These are phyloP conservation scores for Lamprologus callipterus DNA, from an alignment of 2,113 vertebrate genomes.

Conservation along the genomic window DNA sequence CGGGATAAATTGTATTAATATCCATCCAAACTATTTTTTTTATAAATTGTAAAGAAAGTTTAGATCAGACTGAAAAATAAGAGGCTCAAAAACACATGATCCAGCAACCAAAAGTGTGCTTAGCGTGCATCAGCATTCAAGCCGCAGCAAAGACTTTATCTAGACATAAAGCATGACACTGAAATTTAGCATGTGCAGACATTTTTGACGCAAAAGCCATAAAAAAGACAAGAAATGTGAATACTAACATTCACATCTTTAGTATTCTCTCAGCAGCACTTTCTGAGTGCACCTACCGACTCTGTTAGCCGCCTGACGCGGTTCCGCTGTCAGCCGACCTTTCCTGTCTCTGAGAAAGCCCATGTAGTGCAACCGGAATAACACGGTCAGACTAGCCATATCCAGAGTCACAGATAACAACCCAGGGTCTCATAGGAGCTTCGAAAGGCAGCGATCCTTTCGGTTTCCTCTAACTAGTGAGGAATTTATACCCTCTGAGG, in stretches of 20 bases:
- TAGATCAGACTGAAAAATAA: not conserved
- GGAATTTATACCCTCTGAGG: not conserved
- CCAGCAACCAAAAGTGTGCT: not conserved
- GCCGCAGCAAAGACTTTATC: not conserved
- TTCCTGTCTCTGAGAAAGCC: conserved; percentile 48
- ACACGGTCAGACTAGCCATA: conserved; percentile 43
- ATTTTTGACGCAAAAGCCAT: not conserved
- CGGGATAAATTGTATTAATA: not conserved
- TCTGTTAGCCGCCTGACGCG: not conserved
- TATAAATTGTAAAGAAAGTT: not conserved
- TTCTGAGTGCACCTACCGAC: conserved; percentile 27
- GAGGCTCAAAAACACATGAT: not conserved
- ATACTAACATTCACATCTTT: not conserved
- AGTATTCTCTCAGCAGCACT: not conserved
- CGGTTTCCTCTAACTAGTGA: not conserved
- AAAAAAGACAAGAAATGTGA: not conserved
- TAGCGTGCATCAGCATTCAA: not conserved
- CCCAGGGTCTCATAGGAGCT: not conserved
- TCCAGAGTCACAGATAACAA: not conserved
- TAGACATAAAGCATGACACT: not conserved
- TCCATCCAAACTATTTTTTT: not conserved
- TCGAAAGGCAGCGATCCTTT: not conserved
- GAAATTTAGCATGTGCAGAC: not conserved
- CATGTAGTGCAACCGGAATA: conserved; percentile 44
- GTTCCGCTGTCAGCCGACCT: conserved; percentile 12